Evolutionary conservation across 2,113 vertebrate genomes (phyloP).

Genomic region (Petroica traversi): DNA sequence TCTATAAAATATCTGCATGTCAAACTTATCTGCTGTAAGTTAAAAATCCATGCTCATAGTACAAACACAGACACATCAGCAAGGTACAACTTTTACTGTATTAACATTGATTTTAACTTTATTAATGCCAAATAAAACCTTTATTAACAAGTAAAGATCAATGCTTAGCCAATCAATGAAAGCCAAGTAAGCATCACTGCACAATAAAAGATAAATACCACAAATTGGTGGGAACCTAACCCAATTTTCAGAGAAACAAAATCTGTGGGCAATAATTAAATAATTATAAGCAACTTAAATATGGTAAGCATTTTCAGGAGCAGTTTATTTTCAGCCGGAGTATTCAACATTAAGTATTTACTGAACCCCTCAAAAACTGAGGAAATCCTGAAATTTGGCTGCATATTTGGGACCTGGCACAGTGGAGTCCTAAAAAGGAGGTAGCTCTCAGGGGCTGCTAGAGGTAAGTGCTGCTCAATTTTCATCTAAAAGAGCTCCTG

Average conservation of each 20-base stretch:
- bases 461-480: background rate
- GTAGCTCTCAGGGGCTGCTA: background rate
- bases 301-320: background rate
- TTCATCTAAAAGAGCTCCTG: background rate
- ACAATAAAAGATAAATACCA: background rate
- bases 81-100: background rate
- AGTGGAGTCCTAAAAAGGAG: background rate
- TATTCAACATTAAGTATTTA: background rate
- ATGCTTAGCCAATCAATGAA: background rate
- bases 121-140: background rate
- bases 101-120: background rate
- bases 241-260: background rate
- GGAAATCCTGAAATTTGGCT: background rate
- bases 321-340: background rate
- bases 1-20: background rate
- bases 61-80: background rate
- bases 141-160: conserved; percentile 6
- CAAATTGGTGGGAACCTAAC: background rate
- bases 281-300: conserved; percentile 6
- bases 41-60: background rate
- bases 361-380: background rate
- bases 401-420: background rate
- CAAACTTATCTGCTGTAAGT: background rate
- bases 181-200: conserved; percentile 7
- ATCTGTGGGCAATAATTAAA: conserved; percentile 4